A percentile compares a stretch with the other conserved stretches of the same genome.
Evolutionary conservation across 2,888 invertebrate genomes (phyloP).

Genomic region (Ctena decussata): DNA sequence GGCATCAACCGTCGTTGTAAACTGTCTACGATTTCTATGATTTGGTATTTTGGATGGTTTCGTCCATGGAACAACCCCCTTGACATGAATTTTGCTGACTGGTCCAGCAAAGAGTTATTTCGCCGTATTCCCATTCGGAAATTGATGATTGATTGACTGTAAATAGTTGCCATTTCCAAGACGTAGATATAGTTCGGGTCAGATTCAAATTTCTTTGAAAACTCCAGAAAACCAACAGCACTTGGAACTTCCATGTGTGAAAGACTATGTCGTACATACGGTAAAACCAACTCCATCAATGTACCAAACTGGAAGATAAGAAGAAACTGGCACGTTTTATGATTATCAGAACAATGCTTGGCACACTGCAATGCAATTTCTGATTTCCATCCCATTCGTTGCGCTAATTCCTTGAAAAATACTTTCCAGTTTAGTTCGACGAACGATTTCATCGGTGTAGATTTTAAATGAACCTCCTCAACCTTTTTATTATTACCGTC

Average conservation of each 20-base stretch:
- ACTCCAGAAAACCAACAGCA: background rate
- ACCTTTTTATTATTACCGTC: background rate
- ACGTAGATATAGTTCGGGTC: background rate
- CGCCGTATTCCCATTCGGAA: constrained; percentile 2
- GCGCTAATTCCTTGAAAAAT: constrained; percentile 7
- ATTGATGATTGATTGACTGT: background rate
- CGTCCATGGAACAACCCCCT: constrained; percentile 39
- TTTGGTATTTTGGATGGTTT: constrained; percentile 30
- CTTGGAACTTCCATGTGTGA: background rate
- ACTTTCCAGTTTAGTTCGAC: constrained; percentile 27
- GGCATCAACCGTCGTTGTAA: constrained; percentile 14
- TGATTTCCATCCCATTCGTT: constrained; percentile 26
- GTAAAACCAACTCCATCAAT: constrained; percentile 14
- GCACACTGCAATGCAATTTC: constrained; percentile 18
- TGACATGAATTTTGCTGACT: constrained; percentile 28
- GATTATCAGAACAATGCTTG: constrained; percentile 26
- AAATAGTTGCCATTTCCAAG: background rate
- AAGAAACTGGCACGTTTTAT: constrained; percentile 31
- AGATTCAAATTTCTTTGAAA: background rate
- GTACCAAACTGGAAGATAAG: constrained; percentile 20
- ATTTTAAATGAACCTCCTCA: background rate
- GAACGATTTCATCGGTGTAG: background rate
- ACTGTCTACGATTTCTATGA: constrained; percentile 21
- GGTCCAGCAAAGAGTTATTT: constrained; percentile 16
- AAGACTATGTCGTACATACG: background rate